Conservation (phyloP, 2,888 invertebrate species). For the Sycophila texana region DNA sequence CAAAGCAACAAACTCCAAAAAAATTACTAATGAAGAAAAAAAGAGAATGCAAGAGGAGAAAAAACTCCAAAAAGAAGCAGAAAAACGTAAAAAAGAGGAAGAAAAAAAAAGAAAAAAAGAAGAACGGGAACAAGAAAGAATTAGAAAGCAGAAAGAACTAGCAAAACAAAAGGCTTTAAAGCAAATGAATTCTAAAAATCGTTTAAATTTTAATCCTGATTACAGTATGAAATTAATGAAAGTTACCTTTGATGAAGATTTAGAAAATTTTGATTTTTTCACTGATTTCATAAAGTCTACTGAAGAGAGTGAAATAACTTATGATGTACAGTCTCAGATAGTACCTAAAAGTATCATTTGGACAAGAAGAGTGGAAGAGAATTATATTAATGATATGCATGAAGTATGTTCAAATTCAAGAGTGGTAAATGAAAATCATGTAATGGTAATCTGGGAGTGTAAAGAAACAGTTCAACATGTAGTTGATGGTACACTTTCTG, state of each 20-base stretch:
- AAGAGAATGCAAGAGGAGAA: constrained; percentile 6
- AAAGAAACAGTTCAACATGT: constrained; percentile 72
- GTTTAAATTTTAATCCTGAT: constrained; percentile 64
- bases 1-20: constrained; percentile 10
- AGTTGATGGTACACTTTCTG: constrained; percentile 66
- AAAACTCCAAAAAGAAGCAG: constrained; percentile 3
- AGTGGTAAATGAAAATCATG: constrained; percentile 65
- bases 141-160: constrained; percentile 52
- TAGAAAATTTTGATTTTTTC: constrained; percentile 58
- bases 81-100: constrained; percentile 20
- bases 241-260: constrained; percentile 64
- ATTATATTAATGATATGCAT: constrained; percentile 64
- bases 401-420: constrained; percentile 59
- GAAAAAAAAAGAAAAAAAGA: constrained; percentile 29
- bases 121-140: constrained; percentile 29
- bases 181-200: constrained; percentile 60
- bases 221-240: constrained; percentile 68
- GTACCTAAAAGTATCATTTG: constrained; percentile 75
- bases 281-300: constrained; percentile 67
- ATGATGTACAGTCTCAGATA: constrained; percentile 66
- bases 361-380: constrained; percentile 69
- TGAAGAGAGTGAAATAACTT: constrained; percentile 66
- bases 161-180: constrained; percentile 62
- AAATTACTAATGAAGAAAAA: background rate
- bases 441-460: constrained; percentile 74